Evolutionary conservation across 2,888 invertebrate species (phyloP).

Genomic region (Colletes collaris): DNA sequence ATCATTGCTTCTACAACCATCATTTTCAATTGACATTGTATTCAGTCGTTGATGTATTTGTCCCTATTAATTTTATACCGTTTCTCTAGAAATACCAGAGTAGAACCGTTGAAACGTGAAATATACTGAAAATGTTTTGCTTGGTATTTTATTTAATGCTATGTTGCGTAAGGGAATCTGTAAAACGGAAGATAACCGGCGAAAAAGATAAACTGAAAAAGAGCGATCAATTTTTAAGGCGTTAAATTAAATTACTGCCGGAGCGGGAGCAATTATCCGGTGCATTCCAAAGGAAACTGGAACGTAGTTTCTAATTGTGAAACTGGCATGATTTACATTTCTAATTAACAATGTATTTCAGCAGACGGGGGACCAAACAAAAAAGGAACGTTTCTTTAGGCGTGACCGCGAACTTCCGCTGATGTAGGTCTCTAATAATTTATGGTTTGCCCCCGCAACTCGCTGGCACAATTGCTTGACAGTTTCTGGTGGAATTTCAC

Average conservation of each 20-base stretch:
- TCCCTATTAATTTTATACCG: too few relatives aligned
- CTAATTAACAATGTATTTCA: constrained; percentile 36
- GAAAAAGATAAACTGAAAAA: background rate
- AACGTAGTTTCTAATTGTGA: constrained; percentile 27
- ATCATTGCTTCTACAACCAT: too few relatives aligned
- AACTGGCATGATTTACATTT: constrained; percentile 39
- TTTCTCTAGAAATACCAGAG: too few relatives aligned
- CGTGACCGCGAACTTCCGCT: background rate
- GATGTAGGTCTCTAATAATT: constrained; percentile 3
- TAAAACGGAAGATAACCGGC: background rate
- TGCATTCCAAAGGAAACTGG: constrained; percentile 1
- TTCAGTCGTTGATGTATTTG: too few relatives aligned
- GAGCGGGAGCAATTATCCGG: constrained; percentile 34
- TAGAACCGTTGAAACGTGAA: too few relatives aligned
- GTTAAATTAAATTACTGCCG: constrained; percentile 19
- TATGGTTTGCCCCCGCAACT: background rate
- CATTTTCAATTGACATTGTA: too few relatives aligned
- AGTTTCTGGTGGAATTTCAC: background rate
- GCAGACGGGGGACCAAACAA: background rate
- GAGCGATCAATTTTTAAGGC: constrained; percentile 16
- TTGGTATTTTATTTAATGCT: too few relatives aligned
- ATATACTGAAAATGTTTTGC: too few relatives aligned
- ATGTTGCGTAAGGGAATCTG: background rate
- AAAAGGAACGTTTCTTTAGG: background rate
- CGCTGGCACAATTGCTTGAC: background rate